Conservation (phyloP, 2,888 invertebrate genomes). For the Craniophora ligustri region DNA sequence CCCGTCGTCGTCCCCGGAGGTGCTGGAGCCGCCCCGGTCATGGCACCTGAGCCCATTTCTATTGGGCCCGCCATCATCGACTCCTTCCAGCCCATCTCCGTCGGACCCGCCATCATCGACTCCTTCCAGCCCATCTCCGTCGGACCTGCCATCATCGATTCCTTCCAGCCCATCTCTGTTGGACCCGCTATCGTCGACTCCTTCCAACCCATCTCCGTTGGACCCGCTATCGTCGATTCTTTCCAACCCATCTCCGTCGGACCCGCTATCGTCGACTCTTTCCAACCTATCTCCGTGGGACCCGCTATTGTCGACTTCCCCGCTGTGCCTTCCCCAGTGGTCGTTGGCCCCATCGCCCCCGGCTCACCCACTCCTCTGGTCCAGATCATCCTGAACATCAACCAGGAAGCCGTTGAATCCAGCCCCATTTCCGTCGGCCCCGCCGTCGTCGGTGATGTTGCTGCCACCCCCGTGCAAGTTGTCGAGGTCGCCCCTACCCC, state of each 20-base stretch:
- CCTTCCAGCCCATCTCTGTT: conserved; percentile 17
- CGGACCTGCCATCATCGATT: conserved; percentile 17
- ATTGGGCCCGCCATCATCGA: conserved; percentile 26
- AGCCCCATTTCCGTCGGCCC: conserved; percentile 24
- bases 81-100: conserved; percentile 25
- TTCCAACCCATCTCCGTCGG: conserved; percentile 26
- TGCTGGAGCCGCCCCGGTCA: background rate
- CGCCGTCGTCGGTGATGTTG: conserved; percentile 12
- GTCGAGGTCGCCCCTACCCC: conserved; percentile 5
- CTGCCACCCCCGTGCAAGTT: conserved; percentile 9
- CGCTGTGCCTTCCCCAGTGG: background rate
- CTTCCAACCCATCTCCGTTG: conserved; percentile 18
- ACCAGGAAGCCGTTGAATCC: conserved; percentile 45
- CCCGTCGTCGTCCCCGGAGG: background rate
- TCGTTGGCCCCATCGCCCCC: background rate
- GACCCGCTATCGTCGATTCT: conserved; percentile 34
- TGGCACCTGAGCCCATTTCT: conserved; percentile 23
- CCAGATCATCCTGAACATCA: conserved; percentile 65
- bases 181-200: conserved; percentile 22
- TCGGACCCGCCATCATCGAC: conserved; percentile 53
- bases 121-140: conserved; percentile 26
- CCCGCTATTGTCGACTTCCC: background rate
- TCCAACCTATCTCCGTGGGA: background rate
- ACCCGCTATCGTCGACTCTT: background rate
- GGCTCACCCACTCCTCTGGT: conserved; percentile 51